These are phyloP conservation scores for Phengaris arion DNA, from an alignment of 2,888 invertebrate species.

Conservation along the genomic window DNA sequence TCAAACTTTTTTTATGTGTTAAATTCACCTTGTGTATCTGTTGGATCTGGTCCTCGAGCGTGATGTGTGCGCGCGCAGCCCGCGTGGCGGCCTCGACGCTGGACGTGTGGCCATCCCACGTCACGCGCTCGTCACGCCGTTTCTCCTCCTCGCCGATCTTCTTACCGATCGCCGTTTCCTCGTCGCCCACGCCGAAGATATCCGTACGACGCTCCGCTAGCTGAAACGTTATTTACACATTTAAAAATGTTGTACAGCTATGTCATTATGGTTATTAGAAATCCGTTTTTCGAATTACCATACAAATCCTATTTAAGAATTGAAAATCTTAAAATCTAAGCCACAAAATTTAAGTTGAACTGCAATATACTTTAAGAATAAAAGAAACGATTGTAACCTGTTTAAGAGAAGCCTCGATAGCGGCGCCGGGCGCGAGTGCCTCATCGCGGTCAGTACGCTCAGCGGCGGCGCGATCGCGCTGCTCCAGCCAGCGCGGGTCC, in stretches of 20 bases:
- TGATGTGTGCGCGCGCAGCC: constrained; percentile 96
- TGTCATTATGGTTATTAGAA: too few species aligned
- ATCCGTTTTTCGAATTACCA: too few species aligned
- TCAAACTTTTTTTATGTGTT: not conserved
- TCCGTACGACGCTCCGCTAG: constrained; percentile 99
- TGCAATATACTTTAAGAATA: too few species aligned
- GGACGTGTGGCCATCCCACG: constrained; percentile 99
- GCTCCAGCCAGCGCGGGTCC: constrained; percentile 98
- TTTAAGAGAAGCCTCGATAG: constrained; percentile 97
- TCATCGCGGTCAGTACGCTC: constrained; percentile 92
- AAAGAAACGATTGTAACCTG: constrained; percentile 62
- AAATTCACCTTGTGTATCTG: constrained; percentile 92
- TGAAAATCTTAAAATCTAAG: too few species aligned
- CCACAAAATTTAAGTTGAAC: too few species aligned
- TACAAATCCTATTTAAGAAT: too few species aligned
- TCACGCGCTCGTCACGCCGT: constrained; percentile 93
- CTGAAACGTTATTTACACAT: constrained; percentile 42
- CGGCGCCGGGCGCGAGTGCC: constrained; percentile 82
- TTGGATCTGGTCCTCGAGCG: constrained; percentile 97
- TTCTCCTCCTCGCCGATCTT: constrained; percentile 96
- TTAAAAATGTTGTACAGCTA: not conserved
- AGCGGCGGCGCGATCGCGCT: constrained; percentile 94
- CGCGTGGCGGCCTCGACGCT: constrained; percentile 97
- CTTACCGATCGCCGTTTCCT: constrained; percentile 99
- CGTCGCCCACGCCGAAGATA: constrained; percentile 99